Conservation (phyloP, 1,140 invertebrate species). For the Danaus plexippus region DNA sequence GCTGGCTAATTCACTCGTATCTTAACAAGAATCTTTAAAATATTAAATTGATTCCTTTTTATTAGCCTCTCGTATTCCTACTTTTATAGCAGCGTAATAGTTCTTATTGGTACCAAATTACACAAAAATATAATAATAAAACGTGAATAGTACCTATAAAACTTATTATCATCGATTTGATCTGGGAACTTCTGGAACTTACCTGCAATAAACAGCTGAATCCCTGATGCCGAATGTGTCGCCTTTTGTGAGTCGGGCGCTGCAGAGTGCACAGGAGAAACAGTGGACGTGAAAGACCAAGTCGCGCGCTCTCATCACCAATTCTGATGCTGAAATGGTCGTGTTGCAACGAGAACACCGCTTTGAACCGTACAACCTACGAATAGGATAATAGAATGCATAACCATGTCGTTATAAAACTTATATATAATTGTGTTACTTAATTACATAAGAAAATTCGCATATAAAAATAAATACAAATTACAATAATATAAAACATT, state of each 20-base stretch:
- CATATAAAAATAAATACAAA: conserved; percentile 8
- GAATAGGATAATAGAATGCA: conserved; percentile 26
- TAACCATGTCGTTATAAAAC: conserved; percentile 6
- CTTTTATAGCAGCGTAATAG: conserved; percentile 1
- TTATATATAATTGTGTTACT: not conserved
- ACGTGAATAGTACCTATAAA: not conserved
- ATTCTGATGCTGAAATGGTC: conserved; percentile 91
- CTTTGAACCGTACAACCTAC: conserved; percentile 86
- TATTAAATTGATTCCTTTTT: too few relatives aligned
- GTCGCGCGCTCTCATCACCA: conserved; percentile 95
- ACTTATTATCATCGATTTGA: not conserved
- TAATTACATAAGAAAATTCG: too few relatives aligned
- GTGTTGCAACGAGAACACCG: conserved; percentile 91
- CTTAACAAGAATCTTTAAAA: too few relatives aligned
- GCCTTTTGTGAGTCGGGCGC: conserved; percentile 85
- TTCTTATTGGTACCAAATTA: conserved; percentile 1
- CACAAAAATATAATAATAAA: conserved; percentile 1
- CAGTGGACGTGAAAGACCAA: conserved; percentile 96
- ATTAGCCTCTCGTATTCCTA: not conserved
- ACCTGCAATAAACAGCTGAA: conserved; percentile 84
- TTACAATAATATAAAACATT: not conserved
- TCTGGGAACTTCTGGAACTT: conserved; percentile 5
- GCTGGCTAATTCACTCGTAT: too few relatives aligned
- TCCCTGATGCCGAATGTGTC: conserved; percentile 95
- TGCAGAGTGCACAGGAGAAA: conserved; percentile 95